These are phyloP conservation scores for Sus cebifrons DNA, from an alignment of 2,797 vertebrate species.

Conservation along the genomic window DNA sequence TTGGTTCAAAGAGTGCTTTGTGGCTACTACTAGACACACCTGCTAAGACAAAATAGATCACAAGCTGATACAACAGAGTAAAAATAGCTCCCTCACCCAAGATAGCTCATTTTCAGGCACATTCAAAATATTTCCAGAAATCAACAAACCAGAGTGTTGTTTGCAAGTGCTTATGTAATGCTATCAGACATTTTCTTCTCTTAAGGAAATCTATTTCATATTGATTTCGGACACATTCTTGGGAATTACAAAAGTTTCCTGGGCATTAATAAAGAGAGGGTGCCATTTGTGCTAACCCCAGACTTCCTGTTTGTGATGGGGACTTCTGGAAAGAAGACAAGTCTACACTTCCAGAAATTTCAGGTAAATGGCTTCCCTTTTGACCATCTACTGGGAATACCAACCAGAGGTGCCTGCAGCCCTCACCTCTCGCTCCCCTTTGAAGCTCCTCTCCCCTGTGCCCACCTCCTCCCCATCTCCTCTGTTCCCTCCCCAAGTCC, in stretches of 20 bases:
- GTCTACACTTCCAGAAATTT: slow-evolving; percentile 97
- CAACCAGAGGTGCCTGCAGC: not conserved
- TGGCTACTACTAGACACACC: slow-evolving; percentile 64
- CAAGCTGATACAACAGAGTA: slow-evolving; percentile 3
- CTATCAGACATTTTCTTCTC: slow-evolving; percentile 75
- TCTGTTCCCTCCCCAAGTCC: not conserved
- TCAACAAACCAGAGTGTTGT: slow-evolving; percentile 43
- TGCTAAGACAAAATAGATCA: slow-evolving; percentile 65
- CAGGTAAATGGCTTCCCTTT: slow-evolving; percentile 92
- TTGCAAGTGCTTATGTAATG: slow-evolving; percentile 70
- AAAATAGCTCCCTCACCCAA: slow-evolving; percentile 64
- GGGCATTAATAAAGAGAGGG: slow-evolving; percentile 99
- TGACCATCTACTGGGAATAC: not conserved
- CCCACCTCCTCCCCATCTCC: not conserved
- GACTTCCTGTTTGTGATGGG: slow-evolving; percentile 99
- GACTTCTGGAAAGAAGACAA: slow-evolving; percentile 97
- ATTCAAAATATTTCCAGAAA: slow-evolving; percentile 57
- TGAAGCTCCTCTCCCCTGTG: not conserved
- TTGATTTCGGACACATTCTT: slow-evolving; percentile 99
- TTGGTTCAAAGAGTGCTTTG: slow-evolving; percentile 61
- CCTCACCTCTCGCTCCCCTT: not conserved
- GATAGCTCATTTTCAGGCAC: slow-evolving; percentile 67
- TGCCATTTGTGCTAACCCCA: slow-evolving; percentile 98
- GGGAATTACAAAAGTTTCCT: slow-evolving; percentile 99
- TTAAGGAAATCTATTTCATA: slow-evolving; percentile 98